These are phyloP conservation scores for Temnothorax curvispinosus DNA, from an alignment of 1,140 invertebrate species.

Conservation along the genomic window DNA sequence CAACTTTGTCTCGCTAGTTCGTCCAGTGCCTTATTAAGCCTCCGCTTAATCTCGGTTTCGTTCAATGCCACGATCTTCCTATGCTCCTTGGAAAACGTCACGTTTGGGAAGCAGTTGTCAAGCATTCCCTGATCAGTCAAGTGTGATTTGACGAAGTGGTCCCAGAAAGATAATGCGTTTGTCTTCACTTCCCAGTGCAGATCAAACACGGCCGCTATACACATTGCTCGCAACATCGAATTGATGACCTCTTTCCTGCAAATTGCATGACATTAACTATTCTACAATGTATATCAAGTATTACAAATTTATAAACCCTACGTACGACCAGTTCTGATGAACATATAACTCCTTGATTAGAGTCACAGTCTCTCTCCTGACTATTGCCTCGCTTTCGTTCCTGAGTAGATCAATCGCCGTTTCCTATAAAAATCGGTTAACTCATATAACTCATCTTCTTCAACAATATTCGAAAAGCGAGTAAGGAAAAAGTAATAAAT, in stretches of 20 bases:
- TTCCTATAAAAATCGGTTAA: slow-evolving; percentile 86
- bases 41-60: slow-evolving; percentile 88
- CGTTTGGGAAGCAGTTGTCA: slow-evolving; percentile 90
- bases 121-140: slow-evolving; percentile 92
- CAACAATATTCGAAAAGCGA: not conserved
- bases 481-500: slow-evolving; percentile 52
- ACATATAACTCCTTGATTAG: slow-evolving; percentile 89
- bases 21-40: slow-evolving; percentile 89
- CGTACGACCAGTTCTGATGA: slow-evolving; percentile 87
- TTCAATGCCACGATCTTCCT: slow-evolving; percentile 91
- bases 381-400: slow-evolving; percentile 91
- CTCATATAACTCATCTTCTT: slow-evolving; percentile 3
- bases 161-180: slow-evolving; percentile 90
- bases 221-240: slow-evolving; percentile 86
- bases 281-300: slow-evolving; percentile 13
- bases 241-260: slow-evolving; percentile 78
- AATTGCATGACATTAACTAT: slow-evolving; percentile 22
- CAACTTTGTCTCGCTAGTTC: slow-evolving; percentile 89
- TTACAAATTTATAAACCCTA: slow-evolving; percentile 54
- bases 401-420: slow-evolving; percentile 87
- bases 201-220: slow-evolving; percentile 88
- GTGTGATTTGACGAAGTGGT: slow-evolving; percentile 88
- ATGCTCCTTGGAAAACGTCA: slow-evolving; percentile 92
- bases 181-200: slow-evolving; percentile 93
- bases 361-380: slow-evolving; percentile 89